Conservation (phyloP, 2,797 vertebrate genomes). For the Benthosema pterotum region DNA sequence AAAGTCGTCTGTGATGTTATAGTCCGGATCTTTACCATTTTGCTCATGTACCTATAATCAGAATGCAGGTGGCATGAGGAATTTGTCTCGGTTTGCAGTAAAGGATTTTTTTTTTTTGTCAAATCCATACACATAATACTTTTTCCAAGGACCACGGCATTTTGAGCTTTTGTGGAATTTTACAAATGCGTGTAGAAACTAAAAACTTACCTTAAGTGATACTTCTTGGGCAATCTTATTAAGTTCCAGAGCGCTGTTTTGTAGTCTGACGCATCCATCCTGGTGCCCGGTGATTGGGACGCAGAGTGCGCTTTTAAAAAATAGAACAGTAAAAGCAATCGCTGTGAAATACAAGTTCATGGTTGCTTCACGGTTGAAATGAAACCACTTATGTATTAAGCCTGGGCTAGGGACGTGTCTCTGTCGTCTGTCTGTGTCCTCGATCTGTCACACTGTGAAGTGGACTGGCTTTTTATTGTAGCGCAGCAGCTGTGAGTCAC, state of each 20-base stretch:
- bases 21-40: conserved; percentile 17
- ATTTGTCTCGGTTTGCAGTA: too few relatives aligned
- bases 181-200: conserved; percentile 4
- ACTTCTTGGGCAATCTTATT: conserved; percentile 36
- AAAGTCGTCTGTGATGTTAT: conserved; percentile 19
- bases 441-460: too few relatives aligned
- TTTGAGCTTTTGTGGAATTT: too few relatives aligned
- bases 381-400: neutral
- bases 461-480: conserved; percentile 1
- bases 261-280: conserved; percentile 19
- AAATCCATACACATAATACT: too few relatives aligned
- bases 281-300: conserved; percentile 11
- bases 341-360: conserved; percentile 25
- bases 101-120: too few relatives aligned
- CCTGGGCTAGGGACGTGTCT: neutral
- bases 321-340: neutral
- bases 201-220: conserved; percentile 43
- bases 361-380: neutral
- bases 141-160: too few relatives aligned
- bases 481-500: conserved; percentile 44
- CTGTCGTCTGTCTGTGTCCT: neutral
- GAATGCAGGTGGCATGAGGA: neutral
- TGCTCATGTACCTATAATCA: conserved; percentile 43
- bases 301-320: conserved; percentile 19
- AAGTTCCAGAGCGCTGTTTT: conserved; percentile 39